Evolutionary conservation across 2,113 vertebrate genomes (phyloP).

Genomic region (Calyptommatus sinebrachiatus): DNA sequence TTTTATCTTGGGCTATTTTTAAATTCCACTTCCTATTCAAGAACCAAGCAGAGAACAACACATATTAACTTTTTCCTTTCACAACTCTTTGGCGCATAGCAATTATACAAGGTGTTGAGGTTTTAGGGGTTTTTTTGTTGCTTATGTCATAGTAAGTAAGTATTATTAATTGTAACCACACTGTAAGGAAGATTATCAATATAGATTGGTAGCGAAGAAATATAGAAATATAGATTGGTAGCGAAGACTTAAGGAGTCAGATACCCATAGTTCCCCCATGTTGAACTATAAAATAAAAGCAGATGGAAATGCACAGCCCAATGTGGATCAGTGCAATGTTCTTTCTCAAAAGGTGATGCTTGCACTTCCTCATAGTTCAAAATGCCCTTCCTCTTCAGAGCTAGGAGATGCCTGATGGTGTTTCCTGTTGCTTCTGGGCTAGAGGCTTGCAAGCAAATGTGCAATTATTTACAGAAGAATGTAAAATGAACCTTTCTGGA

Average conservation of each 20-base stretch:
- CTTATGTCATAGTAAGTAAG: background rate
- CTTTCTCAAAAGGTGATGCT: background rate
- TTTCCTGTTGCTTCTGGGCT: too few relatives aligned
- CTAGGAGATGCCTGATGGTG: too few relatives aligned
- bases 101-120: background rate
- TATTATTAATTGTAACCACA: background rate
- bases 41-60: constrained; percentile 45
- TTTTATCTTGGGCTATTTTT: constrained; percentile 62
- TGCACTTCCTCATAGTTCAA: background rate
- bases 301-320: background rate
- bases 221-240: too few relatives aligned
- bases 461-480: too few relatives aligned
- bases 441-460: too few relatives aligned
- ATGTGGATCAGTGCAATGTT: background rate
- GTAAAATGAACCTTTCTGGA: too few relatives aligned
- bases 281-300: background rate
- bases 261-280: background rate
- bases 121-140: too few relatives aligned
- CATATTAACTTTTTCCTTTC: constrained; percentile 32
- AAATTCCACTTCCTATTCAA: constrained; percentile 43
- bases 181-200: background rate
- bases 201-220: too few relatives aligned
- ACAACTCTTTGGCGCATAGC: constrained; percentile 16
- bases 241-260: too few relatives aligned
- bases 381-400: background rate